Percentiles rank a stretch among this genome's conserved stretches.
Evolutionary conservation across 2,888 invertebrate species (phyloP).

Genomic region (Smittia aterrima): DNA sequence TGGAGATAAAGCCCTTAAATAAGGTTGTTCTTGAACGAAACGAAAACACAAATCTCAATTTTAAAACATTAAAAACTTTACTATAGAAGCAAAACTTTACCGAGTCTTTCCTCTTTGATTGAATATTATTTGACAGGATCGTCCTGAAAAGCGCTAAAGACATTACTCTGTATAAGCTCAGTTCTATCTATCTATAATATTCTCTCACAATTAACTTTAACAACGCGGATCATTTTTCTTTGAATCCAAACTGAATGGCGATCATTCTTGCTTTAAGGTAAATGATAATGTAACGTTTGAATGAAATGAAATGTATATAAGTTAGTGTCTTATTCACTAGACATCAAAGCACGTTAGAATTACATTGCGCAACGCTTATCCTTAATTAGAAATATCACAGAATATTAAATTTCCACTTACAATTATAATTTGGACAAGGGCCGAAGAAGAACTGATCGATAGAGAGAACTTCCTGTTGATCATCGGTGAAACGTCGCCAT

Average conservation of each 20-base stretch:
- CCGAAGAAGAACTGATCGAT: no score
- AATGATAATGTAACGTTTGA: conserved; percentile 5
- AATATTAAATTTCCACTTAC: conserved; percentile 6
- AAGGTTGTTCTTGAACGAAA: no score
- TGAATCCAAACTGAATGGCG: conserved; percentile 41
- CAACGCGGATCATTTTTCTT: background rate
- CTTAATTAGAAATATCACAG: conserved; percentile 14
- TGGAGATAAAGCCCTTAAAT: no score
- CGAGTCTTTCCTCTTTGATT: background rate
- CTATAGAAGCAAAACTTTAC: background rate
- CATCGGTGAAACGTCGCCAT: no score
- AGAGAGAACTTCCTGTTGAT: no score
- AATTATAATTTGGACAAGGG: no score
- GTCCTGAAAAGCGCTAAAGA: no score
- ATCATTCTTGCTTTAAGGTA: conserved; percentile 36
- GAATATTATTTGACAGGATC: no score
- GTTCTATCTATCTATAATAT: conserved; percentile 1
- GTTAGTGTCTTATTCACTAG: background rate
- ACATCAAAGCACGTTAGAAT: conserved; percentile 9
- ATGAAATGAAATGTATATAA: conserved; percentile 15
- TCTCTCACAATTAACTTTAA: conserved; percentile 12
- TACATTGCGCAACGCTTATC: background rate
- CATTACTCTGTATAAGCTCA: no score
- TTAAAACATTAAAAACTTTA: no score
- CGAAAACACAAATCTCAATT: no score